phyloP scores from a whole-genome alignment of 2,113 vertebrate genomes.

The Mirounga angustirostris region DNA sequence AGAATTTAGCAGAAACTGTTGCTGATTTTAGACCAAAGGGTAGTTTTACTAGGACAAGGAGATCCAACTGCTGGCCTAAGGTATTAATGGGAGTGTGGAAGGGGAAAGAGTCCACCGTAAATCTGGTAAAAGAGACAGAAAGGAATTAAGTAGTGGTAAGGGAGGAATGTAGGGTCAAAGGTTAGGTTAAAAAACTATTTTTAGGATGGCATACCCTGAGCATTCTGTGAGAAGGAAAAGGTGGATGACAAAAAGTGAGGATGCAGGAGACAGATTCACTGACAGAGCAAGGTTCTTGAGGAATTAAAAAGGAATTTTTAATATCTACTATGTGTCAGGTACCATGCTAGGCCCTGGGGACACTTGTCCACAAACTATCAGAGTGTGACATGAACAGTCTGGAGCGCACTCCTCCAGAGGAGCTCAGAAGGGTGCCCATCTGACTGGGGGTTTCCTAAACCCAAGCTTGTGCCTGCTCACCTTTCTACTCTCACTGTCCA shows the following conservation, averaged over 20 bases:
- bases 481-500: not conserved
- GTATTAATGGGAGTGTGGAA: not conserved
- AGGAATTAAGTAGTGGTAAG: not conserved
- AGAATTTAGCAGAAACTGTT: not conserved
- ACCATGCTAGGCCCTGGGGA: not conserved
- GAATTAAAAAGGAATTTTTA: not conserved
- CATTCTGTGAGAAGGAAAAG: conserved; percentile 40
- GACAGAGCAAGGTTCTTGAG: not conserved
- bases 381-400: not conserved
- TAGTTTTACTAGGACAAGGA: not conserved
- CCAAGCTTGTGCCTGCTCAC: not conserved
- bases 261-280: not conserved
- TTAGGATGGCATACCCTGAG: not conserved
- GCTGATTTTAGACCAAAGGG: not conserved
- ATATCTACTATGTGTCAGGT: not conserved
- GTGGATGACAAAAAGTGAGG: not conserved
- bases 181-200: not conserved
- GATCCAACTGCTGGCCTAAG: not conserved
- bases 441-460: not conserved
- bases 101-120: not conserved
- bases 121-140: not conserved
- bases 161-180: not conserved
- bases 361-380: not conserved
- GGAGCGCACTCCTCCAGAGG: too few species aligned
- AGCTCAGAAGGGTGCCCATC: not conserved